Evolutionary conservation across 2,888 invertebrate genomes (phyloP).

Genomic region (Andrena camellia): DNA sequence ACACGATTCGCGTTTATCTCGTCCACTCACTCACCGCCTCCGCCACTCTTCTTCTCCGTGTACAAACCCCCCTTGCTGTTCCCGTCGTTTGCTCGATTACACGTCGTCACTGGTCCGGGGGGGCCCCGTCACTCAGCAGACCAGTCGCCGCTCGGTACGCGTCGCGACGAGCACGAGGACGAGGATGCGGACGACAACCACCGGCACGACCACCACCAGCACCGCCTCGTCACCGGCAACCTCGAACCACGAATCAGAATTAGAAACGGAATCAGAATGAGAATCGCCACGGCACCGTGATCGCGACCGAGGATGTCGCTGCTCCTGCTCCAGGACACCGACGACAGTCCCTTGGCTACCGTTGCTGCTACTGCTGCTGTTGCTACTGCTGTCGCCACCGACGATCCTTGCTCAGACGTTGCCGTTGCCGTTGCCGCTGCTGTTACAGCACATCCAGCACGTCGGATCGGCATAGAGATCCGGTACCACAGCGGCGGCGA

Average conservation of each 20-base stretch:
- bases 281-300: conserved; percentile 19
- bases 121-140: conserved; percentile 44
- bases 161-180: conserved; percentile 31
- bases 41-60: neutral
- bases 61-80: too few relatives aligned
- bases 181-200: conserved; percentile 19
- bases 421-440: conserved; percentile 33
- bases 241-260: conserved; percentile 42
- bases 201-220: conserved; percentile 16
- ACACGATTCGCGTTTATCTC: conserved; percentile 24
- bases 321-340: conserved; percentile 38
- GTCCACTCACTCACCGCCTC: neutral
- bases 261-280: neutral
- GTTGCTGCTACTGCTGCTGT: conserved; percentile 21
- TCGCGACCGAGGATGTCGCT: conserved; percentile 34
- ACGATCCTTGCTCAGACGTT: conserved; percentile 7
- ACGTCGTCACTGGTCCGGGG: neutral
- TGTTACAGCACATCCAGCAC: conserved; percentile 47
- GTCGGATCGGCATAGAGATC: conserved; percentile 75
- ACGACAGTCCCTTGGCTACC: conserved; percentile 10
- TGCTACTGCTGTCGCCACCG: conserved; percentile 25
- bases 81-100: neutral
- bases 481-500: conserved; percentile 73
- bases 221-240: conserved; percentile 42
- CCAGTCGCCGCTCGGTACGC: conserved; percentile 15